Conservation (phyloP, 2,888 invertebrate species). For the Yponomeuta plumbellus region DNA sequence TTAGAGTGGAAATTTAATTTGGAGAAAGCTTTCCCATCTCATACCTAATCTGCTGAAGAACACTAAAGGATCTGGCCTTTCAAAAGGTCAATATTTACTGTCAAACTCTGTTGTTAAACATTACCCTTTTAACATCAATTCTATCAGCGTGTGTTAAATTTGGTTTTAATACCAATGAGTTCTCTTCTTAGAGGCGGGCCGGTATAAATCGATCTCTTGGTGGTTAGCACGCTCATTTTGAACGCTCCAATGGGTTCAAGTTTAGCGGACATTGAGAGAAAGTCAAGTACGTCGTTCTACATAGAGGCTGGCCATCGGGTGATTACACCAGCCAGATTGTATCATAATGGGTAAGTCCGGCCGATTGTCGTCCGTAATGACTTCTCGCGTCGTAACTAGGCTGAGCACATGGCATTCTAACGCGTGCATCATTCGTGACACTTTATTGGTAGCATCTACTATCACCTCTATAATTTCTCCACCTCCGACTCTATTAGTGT, state of each 20-base stretch:
- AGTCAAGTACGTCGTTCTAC: constrained; percentile 67
- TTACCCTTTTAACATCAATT: neutral
- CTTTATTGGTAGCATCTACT: neutral
- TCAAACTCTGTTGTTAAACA: neutral
- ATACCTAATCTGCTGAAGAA: constrained; percentile 29
- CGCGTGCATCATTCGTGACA: constrained; percentile 1
- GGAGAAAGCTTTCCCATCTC: constrained; percentile 57
- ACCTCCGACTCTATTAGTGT: neutral
- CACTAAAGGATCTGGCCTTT: neutral
- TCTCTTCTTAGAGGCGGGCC: constrained; percentile 33
- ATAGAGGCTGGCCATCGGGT: constrained; percentile 28
- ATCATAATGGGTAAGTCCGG: constrained; percentile 61
- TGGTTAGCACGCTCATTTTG: constrained; percentile 39
- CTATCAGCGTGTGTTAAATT: no score
- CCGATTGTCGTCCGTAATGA: constrained; percentile 28
- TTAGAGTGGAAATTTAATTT: constrained; percentile 36
- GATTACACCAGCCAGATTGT: constrained; percentile 57
- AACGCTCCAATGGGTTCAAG: constrained; percentile 62
- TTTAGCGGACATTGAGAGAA: constrained; percentile 64
- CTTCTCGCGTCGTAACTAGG: constrained; percentile 14
- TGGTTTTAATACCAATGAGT: neutral
- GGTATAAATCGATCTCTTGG: constrained; percentile 61
- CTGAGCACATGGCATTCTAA: constrained; percentile 19
- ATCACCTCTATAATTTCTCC: neutral
- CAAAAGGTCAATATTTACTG: neutral